Base-by-base conservation (phyloP, 2,113 vertebrate species). In the Rhinopomastus cyanomelas region DNA sequence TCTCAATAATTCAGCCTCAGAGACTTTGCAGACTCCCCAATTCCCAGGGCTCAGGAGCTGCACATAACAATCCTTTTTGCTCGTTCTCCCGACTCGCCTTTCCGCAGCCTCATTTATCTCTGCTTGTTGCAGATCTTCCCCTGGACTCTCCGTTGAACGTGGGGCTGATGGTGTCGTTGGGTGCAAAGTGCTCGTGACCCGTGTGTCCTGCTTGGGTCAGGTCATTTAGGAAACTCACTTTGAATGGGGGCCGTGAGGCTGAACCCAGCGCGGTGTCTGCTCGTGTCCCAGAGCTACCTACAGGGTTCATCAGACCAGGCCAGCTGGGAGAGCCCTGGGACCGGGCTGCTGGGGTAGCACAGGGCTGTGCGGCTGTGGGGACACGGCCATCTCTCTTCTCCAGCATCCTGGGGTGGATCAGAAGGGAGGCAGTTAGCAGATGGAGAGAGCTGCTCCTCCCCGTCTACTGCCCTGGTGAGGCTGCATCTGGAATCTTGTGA, bases 41-140 rank as follows among this genome's bases (percentile, higher is more conserved):
- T 94, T 94, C 92, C 95, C 88, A 89, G 78, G 94, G 89, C 96
- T 94, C 85, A 92, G 92, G 75, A 95, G 95, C 92, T 95, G 89
- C 96, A 97, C 95, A 96, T 94, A 94, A 91, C 95, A 92, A 84
- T 78, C 94, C 81, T 71, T 15, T n/a, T 36, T 74, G 77, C 95
- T 94, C 87, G 78, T 95, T 59, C 64, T n/a, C 46, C 46, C 17
- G 16, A 85, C 93, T 91, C 92, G 48, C 11, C 87, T 94, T 91
- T 96, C 56, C 95, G 95, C 95, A 95, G 91, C 90, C 87, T 95
- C 51, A 48, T 87, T 95, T 96, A 78, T 90, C 76, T 80, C 55
- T 81, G 76, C 86, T 89, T 88, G 91, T 92, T 94, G 89, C 76
- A 88, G 83, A 78, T 87, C 89, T 79, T 94, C 94, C 94, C 68